Evolutionary conservation across 2,113 vertebrate species (phyloP), one percentile per base, ranked within the genome.

Genomic region (Otocyon megalotis): DNA sequence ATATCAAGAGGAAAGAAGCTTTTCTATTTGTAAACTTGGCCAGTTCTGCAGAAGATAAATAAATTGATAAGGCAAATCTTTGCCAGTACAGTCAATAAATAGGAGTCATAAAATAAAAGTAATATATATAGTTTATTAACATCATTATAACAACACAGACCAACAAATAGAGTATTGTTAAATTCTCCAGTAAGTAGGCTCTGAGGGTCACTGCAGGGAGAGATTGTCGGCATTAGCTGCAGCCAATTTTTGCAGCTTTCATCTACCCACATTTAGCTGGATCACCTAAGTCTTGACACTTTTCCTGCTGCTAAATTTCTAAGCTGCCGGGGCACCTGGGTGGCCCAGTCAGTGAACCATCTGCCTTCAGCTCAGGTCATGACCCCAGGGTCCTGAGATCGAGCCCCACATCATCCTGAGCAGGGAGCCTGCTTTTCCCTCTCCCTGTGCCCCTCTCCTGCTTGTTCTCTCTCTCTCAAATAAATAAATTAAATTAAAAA

Each of bases 21-120:
- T 97, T 72, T 91, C 1, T 56, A 79, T 92, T 97, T 97, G 6
- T 76, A 94, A 96, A 82, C 50, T 54, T 63, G 26, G 32, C 69
- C 11, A 69, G 53, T 2, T 90, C 26, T 90, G 60, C 8, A 85
- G 62, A 93, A 92, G 26, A 71, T 82, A 96, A 98, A 89, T 89
- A 30, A 90, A 54, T 79, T 79, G 76, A 50, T 9, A 37, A 9
- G 10, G 24, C n/a, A 50, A 81, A 83, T 3, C 16, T 17, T 30
- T 9, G 2, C 6, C 58, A 71, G 3, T 87, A 97, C 53, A 96
- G 56, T 67, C 80, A 94, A 82, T n/a, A 94, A 80, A 72, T 4
- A 12, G 10, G 22, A 97, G 35, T 13, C 43, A 32, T 35, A 90
- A 82, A 85, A 74, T 58, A 48, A 92, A 90, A 30, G 19, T 53